These are phyloP conservation scores for Pseudanteris insignis DNA, from an alignment of 2,888 invertebrate species.

Conservation along the genomic window DNA sequence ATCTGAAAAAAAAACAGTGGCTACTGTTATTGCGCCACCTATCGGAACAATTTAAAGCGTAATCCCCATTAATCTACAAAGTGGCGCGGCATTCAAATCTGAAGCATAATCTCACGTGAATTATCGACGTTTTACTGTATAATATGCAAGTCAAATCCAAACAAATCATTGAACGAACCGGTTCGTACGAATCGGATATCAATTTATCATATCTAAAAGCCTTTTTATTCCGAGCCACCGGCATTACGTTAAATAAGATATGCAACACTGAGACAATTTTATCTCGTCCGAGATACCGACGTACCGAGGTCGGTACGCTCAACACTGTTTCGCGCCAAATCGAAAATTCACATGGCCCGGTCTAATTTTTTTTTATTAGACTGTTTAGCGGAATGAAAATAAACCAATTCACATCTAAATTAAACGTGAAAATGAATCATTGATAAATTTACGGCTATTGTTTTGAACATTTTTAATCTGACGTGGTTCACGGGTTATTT, in stretches of 20 bases:
- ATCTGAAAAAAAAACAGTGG: slow-evolving; percentile 24
- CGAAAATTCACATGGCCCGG: too few species aligned
- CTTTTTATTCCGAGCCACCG: slow-evolving; percentile 20
- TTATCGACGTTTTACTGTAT: slow-evolving; percentile 40
- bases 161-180: slow-evolving; percentile 40
- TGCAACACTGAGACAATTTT: slow-evolving; percentile 17
- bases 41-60: slow-evolving; percentile 32
- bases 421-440: too few species aligned
- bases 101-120: slow-evolving; percentile 33
- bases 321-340: not conserved
- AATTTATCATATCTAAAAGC: slow-evolving; percentile 35
- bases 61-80: slow-evolving; percentile 40
- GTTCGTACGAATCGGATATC: slow-evolving; percentile 34
- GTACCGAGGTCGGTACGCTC: too few species aligned
- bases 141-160: slow-evolving; percentile 35
- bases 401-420: too few species aligned
- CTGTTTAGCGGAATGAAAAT: too few species aligned
- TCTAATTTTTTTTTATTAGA: not conserved
- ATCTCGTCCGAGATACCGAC: too few species aligned
- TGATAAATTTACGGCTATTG: slow-evolving; percentile 44
- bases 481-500: slow-evolving; percentile 41
- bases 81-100: slow-evolving; percentile 37
- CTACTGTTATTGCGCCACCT: slow-evolving; percentile 39
- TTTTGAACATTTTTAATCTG: slow-evolving; percentile 46
- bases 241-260: slow-evolving; percentile 21